Percentiles rank a stretch among this genome's conserved stretches.
phyloP scores from a whole-genome alignment of 1,140 invertebrate genomes.

The Aphelinus atriplicis region DNA sequence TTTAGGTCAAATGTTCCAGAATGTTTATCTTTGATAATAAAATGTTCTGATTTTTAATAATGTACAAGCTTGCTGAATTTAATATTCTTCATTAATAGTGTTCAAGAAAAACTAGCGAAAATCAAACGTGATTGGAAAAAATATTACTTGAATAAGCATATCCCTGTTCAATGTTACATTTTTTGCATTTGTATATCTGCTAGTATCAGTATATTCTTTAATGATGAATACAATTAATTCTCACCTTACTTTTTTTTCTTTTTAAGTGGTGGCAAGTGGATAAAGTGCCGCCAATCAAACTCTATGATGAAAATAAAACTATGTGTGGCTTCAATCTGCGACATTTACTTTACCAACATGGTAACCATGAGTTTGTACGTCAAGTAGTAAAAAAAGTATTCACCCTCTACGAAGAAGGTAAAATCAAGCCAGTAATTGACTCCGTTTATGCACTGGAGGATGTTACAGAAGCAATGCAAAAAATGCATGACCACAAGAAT shows the following conservation, averaged over 20 bases:
- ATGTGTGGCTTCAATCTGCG: conserved; percentile 85
- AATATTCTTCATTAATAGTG: too few species aligned
- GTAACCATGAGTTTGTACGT: conserved; percentile 76
- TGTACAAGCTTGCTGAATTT: not conserved
- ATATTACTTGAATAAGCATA: too few species aligned
- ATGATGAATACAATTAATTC: conserved; percentile 13
- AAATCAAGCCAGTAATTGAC: conserved; percentile 85
- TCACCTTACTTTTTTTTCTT: conserved; percentile 19
- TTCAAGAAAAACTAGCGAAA: too few species aligned
- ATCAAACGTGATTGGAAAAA: too few species aligned
- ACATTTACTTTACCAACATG: conserved; percentile 84
- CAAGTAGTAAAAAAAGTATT: conserved; percentile 78
- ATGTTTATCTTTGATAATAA: not conserved
- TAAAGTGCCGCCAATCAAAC: conserved; percentile 86
- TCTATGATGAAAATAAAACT: conserved; percentile 90
- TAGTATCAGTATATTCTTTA: not conserved
- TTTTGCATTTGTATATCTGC: too few species aligned
- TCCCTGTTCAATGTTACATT: too few species aligned
- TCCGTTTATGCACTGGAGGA: conserved; percentile 89
- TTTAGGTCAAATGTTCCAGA: too few species aligned
- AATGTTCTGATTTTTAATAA: conserved; percentile 27
- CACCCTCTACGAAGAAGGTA: conserved; percentile 77
- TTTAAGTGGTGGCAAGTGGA: conserved; percentile 87
- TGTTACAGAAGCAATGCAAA: conserved; percentile 89
- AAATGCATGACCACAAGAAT: conserved; percentile 91